Conservation (phyloP, 2,888 invertebrate genomes). For the Tipula vernalis region DNA sequence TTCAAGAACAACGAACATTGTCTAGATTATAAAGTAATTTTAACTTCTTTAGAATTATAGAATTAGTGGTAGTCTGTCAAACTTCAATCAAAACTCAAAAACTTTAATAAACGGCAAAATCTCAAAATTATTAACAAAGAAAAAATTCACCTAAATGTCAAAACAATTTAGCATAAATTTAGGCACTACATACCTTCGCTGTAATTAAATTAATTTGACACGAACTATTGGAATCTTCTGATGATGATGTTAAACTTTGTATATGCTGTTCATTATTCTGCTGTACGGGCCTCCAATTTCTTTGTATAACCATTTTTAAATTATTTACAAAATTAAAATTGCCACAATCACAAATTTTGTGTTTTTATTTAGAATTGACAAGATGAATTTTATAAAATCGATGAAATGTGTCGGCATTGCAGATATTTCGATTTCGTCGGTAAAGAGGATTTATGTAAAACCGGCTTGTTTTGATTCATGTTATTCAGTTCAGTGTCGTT, state of each 20-base stretch:
- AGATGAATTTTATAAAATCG: background rate
- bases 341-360: background rate
- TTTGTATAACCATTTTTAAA: conserved; percentile 31
- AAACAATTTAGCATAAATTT: background rate
- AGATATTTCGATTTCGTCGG: background rate
- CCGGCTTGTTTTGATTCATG: background rate
- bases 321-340: background rate
- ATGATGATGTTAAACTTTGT: conserved; percentile 27
- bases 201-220: conserved; percentile 27
- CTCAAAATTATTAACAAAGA: background rate
- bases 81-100: background rate
- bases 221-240: conserved; percentile 35
- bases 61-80: no score
- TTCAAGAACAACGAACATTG: no score
- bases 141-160: background rate
- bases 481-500: background rate
- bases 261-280: conserved; percentile 22
- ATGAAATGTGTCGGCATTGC: background rate
- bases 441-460: background rate
- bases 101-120: background rate
- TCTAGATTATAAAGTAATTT: no score
- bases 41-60: no score
- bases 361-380: background rate
- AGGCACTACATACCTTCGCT: conserved; percentile 16
- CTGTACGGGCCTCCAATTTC: conserved; percentile 30